Percentiles rank a stretch among this genome's conserved stretches.
These are phyloP conservation scores for Actinopyga echinites DNA, from an alignment of 53 echinoderm and acorn worm species.

Conservation along the genomic window DNA sequence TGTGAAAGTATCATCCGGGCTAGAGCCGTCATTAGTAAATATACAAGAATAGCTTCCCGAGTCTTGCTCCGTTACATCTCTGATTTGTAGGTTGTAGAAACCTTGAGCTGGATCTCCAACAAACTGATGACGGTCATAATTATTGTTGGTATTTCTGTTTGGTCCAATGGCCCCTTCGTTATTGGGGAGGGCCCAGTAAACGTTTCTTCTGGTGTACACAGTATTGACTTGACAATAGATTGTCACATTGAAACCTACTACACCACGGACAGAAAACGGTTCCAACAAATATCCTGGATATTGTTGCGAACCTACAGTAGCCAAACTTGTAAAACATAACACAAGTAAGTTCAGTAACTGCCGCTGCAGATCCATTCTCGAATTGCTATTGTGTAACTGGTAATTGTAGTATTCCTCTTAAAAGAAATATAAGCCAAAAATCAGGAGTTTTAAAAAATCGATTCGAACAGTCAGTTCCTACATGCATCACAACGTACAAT, in stretches of 20 bases:
- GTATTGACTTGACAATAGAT: slow-evolving; percentile 19
- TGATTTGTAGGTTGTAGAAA: slow-evolving; percentile 16
- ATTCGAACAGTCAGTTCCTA: background rate
- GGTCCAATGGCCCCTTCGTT: slow-evolving; percentile 19
- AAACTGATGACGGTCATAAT: background rate
- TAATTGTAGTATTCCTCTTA: too few species aligned
- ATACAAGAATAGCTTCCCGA: slow-evolving; percentile 11
- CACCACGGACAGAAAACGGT: slow-evolving; percentile 9
- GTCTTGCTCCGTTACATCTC: background rate
- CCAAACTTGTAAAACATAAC: too few species aligned
- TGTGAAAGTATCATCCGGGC: background rate
- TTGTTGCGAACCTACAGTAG: background rate
- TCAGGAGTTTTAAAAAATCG: background rate
- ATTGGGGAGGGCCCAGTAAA: slow-evolving; percentile 23
- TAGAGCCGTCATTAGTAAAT: background rate
- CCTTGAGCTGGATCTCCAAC: background rate
- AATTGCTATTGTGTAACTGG: too few species aligned
- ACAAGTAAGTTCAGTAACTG: too few species aligned
- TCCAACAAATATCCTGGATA: slow-evolving; percentile 17
- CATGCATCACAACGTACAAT: background rate
- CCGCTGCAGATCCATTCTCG: too few species aligned
- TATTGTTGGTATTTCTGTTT: background rate
- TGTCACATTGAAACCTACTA: background rate
- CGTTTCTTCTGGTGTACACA: background rate
- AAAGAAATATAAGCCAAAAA: too few species aligned